These are phyloP conservation scores for Odontophorus gujanensis DNA, from an alignment of 2,113 vertebrate species.

Conservation along the genomic window DNA sequence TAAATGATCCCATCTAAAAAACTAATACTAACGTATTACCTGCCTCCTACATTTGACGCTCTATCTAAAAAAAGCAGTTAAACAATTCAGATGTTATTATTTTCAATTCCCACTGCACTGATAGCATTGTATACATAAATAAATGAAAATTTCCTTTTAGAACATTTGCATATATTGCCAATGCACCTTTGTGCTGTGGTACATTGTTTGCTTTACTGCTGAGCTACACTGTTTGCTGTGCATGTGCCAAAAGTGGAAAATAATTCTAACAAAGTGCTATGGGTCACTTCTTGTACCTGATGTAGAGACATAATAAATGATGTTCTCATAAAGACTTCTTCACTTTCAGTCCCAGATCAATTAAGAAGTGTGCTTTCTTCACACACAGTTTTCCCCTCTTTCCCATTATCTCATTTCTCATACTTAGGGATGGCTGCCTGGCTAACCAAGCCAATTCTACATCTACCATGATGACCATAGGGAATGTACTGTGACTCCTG, in stretches of 20 bases:
- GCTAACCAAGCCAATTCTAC: background rate
- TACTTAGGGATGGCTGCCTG: background rate
- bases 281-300: slow-evolving; percentile 10
- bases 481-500: background rate
- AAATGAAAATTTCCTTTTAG: background rate
- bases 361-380: background rate
- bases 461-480: background rate
- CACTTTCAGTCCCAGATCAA: background rate
- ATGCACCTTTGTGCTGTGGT: background rate
- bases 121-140: background rate
- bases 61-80: background rate
- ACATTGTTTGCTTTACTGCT: background rate
- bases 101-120: background rate
- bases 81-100: background rate
- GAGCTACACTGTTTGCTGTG: background rate
- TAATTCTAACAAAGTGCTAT: slow-evolving; percentile 11
- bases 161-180: slow-evolving; percentile 11
- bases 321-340: background rate
- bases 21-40: background rate
- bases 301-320: background rate
- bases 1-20: background rate
- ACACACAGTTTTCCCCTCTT: background rate
- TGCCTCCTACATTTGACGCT: background rate
- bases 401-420: background rate
- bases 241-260: background rate